phyloP scores from a whole-genome alignment of 2,888 invertebrate species.

The Tipula unca region DNA sequence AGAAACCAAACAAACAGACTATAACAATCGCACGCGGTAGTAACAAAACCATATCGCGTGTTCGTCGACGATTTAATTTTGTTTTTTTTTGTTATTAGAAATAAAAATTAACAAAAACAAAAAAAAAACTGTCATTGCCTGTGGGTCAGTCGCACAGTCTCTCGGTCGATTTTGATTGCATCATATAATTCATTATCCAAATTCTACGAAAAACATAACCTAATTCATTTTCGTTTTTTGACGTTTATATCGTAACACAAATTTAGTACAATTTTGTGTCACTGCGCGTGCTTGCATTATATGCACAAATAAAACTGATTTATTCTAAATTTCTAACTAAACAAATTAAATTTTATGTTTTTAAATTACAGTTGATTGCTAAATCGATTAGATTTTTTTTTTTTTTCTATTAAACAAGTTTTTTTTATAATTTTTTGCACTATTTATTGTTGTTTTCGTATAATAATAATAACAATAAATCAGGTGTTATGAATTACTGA shows the following conservation, averaged over 20 bases:
- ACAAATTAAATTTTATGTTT: neutral
- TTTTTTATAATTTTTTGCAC: slow-evolving; percentile 4
- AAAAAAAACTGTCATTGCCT: neutral
- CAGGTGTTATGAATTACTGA: neutral
- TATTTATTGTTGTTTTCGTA: neutral
- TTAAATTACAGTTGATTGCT: neutral
- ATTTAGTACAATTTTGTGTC: neutral
- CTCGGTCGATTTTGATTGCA: neutral
- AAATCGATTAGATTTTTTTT: neutral
- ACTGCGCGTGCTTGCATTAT: neutral
- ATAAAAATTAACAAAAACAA: neutral
- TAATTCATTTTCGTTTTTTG: neutral
- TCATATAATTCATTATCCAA: neutral
- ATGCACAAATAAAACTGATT: neutral
- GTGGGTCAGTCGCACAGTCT: neutral
- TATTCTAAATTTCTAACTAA: neutral
- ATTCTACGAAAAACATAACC: neutral
- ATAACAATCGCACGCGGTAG: neutral
- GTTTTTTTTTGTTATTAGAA: neutral
- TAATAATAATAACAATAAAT: neutral
- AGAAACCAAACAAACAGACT: neutral
- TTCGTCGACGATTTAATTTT: neutral
- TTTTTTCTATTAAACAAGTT: neutral
- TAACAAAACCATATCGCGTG: neutral
- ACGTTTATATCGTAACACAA: neutral